Evolutionary conservation across 2,113 vertebrate species (phyloP).

Genomic region (Oryzias melastigma): DNA sequence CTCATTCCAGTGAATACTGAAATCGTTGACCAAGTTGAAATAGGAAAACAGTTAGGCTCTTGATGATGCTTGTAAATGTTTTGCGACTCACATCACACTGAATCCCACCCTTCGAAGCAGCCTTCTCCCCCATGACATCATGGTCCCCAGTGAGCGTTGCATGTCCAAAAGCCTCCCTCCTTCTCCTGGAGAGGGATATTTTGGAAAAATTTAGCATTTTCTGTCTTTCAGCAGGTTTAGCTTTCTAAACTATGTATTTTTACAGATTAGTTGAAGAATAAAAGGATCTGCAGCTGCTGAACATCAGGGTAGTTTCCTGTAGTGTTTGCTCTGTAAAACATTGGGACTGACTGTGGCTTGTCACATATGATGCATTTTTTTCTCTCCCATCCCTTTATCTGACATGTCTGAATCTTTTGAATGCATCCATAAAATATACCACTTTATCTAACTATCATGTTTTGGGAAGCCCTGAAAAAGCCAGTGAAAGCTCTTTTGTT

Average conservation of each 20-base stretch:
- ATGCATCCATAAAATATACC: too few relatives aligned
- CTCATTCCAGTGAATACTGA: constrained; percentile 17
- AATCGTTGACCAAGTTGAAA: constrained; percentile 44
- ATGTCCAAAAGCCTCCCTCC: constrained; percentile 20
- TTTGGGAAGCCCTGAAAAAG: too few relatives aligned
- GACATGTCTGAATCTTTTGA: too few relatives aligned
- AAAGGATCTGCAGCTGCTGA: not conserved
- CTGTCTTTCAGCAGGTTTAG: constrained; percentile 1
- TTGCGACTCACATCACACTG: constrained; percentile 64
- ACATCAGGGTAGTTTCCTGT: not conserved
- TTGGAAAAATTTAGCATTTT: not conserved
- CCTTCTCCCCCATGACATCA: constrained; percentile 63
- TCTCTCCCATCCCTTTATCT: too few relatives aligned
- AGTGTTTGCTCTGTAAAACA: not conserved
- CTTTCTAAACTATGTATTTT: not conserved
- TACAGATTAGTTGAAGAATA: not conserved
- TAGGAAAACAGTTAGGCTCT: constrained; percentile 35
- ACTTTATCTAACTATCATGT: too few relatives aligned
- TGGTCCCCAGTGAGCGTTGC: constrained; percentile 50
- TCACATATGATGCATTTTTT: not conserved
- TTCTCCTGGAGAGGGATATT: constrained; percentile 13
- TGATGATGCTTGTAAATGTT: constrained; percentile 69
- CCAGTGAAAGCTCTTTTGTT: not conserved
- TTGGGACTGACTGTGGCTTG: not conserved
- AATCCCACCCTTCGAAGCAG: constrained; percentile 74